Conservation (phyloP, 92 coral and sea anemone genomes). For the Metridium senile region DNA sequence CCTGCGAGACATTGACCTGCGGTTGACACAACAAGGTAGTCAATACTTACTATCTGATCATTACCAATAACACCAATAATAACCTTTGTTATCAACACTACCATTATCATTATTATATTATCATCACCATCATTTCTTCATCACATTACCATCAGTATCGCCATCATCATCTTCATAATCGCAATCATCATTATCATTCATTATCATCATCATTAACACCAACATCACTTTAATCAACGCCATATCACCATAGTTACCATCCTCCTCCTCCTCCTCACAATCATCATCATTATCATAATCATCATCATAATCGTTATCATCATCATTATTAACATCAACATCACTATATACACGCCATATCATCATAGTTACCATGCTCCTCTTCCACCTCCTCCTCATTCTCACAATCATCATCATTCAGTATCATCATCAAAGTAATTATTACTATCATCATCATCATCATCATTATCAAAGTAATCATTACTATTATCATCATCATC, state of each 20-base stretch:
- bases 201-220: no score
- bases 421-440: neutral
- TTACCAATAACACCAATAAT: no score
- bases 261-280: neutral
- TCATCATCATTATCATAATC: neutral
- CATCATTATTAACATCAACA: no score
- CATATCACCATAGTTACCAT: neutral
- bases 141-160: neutral
- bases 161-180: neutral
- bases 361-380: no score
- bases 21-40: neutral
- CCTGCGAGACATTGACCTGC: constrained; percentile 96
- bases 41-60: no score
- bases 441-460: no score
- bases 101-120: neutral
- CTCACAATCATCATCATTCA: neutral
- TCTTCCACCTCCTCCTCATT: neutral
- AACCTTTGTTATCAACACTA: neutral
- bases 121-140: neutral
- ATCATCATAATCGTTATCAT: neutral
- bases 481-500: neutral
- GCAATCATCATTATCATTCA: neutral
- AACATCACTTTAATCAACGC: no score
- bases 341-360: no score
- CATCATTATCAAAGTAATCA: no score